phyloP scores from a whole-genome alignment of 2,888 invertebrate genomes.

The Deroplatys truncata region DNA sequence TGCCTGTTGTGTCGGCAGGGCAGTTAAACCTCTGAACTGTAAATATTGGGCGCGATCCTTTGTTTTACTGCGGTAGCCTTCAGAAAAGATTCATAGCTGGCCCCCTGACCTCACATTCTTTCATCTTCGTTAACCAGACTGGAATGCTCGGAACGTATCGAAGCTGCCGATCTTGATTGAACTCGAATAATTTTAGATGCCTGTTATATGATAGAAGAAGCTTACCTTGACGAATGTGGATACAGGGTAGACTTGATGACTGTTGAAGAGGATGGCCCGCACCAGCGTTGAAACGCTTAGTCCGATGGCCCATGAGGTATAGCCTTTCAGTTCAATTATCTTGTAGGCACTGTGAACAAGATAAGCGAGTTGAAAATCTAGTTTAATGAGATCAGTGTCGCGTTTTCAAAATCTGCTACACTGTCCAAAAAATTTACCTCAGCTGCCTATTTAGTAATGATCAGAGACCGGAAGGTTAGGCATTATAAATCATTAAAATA shows the following conservation, averaged over 20 bases:
- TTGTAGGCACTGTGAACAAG: conserved; percentile 43
- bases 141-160: neutral
- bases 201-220: neutral
- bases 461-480: too few species aligned
- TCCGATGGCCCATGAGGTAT: conserved; percentile 49
- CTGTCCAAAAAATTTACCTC: too few species aligned
- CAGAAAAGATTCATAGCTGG: neutral
- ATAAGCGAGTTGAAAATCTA: neutral
- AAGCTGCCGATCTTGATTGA: neutral
- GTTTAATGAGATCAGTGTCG: neutral
- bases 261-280: conserved; percentile 45
- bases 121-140: neutral
- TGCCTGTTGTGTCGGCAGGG: too few species aligned
- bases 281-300: conserved; percentile 45
- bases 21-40: too few species aligned
- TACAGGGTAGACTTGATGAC: conserved; percentile 43
- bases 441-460: too few species aligned
- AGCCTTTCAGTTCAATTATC: conserved; percentile 44
- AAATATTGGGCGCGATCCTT: neutral
- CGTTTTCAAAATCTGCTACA: too few species aligned
- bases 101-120: neutral
- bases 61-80: neutral
- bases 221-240: conserved; percentile 46
- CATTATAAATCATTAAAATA: too few species aligned
- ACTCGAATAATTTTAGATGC: neutral